Percentiles rank a stretch among this genome's conserved stretches.
phyloP scores from a whole-genome alignment of 1,140 invertebrate species.

The Coelopa frigida region DNA sequence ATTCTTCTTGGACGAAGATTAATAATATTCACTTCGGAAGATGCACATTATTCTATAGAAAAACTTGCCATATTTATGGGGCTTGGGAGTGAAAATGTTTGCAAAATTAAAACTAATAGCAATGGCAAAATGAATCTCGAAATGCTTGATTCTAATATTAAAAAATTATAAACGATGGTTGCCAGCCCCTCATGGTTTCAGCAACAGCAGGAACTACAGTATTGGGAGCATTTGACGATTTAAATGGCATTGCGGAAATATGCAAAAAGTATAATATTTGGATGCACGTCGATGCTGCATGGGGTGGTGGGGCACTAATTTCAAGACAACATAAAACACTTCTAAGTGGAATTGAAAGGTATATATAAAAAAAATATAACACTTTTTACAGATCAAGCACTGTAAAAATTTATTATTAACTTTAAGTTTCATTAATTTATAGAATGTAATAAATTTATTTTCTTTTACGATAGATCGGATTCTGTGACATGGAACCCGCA shows the following conservation, averaged over 20 bases:
- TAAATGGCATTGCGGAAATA: slow-evolving; percentile 69
- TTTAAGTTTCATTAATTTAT: too few species aligned
- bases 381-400: too few species aligned
- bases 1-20: slow-evolving; percentile 58
- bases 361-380: slow-evolving; percentile 39
- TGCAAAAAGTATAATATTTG: slow-evolving; percentile 80
- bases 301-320: slow-evolving; percentile 83
- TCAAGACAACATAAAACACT: slow-evolving; percentile 71
- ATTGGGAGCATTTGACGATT: slow-evolving; percentile 81
- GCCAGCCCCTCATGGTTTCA: slow-evolving; percentile 77
- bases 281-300: slow-evolving; percentile 94
- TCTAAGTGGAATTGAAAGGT: slow-evolving; percentile 70
- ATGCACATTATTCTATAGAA: slow-evolving; percentile 92
- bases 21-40: slow-evolving; percentile 75
- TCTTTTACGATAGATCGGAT: slow-evolving; percentile 62
- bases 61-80: slow-evolving; percentile 75
- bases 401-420: too few species aligned
- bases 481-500: slow-evolving; percentile 99
- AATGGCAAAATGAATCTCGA: slow-evolving; percentile 69
- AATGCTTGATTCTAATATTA: slow-evolving; percentile 66
- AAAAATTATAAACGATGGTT: slow-evolving; percentile 57
- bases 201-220: slow-evolving; percentile 83
- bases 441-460: too few species aligned
- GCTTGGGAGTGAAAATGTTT: slow-evolving; percentile 71
- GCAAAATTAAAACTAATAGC: slow-evolving; percentile 61